These are phyloP conservation scores for Patella vulgata DNA, from an alignment of 1,140 invertebrate species.

Conservation along the genomic window DNA sequence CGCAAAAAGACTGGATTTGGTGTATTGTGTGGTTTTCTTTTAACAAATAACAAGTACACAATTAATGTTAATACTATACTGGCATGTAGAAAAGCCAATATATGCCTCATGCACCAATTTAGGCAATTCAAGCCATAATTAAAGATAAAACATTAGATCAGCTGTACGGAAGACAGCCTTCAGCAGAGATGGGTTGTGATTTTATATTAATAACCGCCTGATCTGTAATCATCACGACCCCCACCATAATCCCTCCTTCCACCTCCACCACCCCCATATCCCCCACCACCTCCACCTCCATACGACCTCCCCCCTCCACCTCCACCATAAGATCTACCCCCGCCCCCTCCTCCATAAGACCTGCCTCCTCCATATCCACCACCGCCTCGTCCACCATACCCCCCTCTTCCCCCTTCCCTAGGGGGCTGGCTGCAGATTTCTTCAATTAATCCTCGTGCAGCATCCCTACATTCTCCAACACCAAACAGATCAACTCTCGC, in stretches of 20 bases:
- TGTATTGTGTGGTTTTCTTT: no score
- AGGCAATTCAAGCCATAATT: not conserved
- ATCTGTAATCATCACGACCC: not conserved
- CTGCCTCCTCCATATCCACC: constrained; percentile 1
- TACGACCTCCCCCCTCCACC: not conserved
- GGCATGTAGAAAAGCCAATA: not conserved
- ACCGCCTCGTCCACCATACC: not conserved
- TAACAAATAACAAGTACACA: no score
- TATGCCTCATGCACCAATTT: not conserved
- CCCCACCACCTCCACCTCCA: not conserved
- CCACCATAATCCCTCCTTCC: not conserved
- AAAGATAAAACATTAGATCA: not conserved
- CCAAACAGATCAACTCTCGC: not conserved
- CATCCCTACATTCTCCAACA: not conserved
- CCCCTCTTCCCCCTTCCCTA: not conserved
- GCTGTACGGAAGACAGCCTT: not conserved
- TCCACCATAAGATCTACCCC: not conserved
- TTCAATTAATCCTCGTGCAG: not conserved
- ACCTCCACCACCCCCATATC: not conserved
- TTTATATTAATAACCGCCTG: not conserved
- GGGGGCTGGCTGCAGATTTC: not conserved
- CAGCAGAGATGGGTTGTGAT: not conserved
- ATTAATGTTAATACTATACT: not conserved
- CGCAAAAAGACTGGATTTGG: no score
- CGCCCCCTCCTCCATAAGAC: not conserved